Conservation (phyloP, 2,888 invertebrate genomes). For the Syrphus vitripennis region DNA sequence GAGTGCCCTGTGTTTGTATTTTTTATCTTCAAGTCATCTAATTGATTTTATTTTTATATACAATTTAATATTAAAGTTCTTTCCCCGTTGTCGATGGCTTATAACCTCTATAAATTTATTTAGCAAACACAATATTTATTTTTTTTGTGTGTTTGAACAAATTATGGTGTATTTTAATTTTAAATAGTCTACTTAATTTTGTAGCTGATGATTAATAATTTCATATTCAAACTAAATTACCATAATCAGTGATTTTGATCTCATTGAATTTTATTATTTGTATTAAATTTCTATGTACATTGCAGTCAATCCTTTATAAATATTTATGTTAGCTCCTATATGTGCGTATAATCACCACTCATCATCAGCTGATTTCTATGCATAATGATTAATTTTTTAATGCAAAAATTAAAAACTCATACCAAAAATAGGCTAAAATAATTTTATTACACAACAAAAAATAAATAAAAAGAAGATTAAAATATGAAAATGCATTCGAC, state of each 20-base stretch:
- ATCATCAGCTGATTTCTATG: background rate
- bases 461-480: background rate
- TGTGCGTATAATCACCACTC: conserved; percentile 1
- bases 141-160: too few species aligned
- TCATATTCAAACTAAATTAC: background rate
- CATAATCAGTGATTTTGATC: conserved; percentile 15
- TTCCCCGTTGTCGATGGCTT: too few species aligned
- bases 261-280: conserved; percentile 1
- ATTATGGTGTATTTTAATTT: too few species aligned
- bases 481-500: background rate
- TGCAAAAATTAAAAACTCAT: background rate
- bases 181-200: background rate
- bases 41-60: too few species aligned
- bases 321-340: background rate
- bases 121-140: too few species aligned
- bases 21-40: too few species aligned
- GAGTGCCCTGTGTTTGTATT: too few species aligned
- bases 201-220: background rate
- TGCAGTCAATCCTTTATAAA: background rate
- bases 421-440: background rate
- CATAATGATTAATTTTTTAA: background rate
- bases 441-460: background rate
- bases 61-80: too few species aligned
- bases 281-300: background rate
- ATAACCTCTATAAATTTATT: too few species aligned